These are phyloP conservation scores for Drosophila peninsularis DNA, from an alignment of 2,888 invertebrate genomes.

Conservation along the genomic window DNA sequence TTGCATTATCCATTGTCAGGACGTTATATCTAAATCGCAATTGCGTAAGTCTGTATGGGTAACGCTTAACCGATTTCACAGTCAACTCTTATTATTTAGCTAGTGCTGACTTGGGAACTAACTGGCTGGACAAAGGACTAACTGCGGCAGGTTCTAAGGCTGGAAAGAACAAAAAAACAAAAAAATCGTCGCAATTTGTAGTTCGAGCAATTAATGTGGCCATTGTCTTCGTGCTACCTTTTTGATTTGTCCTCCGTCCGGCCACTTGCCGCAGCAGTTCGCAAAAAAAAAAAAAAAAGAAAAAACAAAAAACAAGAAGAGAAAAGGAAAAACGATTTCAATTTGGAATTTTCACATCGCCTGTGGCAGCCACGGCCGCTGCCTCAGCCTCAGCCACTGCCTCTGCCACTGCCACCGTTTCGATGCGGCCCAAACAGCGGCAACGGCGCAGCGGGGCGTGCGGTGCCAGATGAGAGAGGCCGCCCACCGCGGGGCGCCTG, in stretches of 20 bases:
- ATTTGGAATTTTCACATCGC: slow-evolving; percentile 26
- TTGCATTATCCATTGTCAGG: too few relatives aligned
- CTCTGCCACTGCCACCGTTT: slow-evolving; percentile 49
- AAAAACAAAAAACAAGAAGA: not conserved
- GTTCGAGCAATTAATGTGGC: slow-evolving; percentile 61
- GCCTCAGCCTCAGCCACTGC: slow-evolving; percentile 11
- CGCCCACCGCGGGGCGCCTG: slow-evolving; percentile 72
- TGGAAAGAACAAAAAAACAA: slow-evolving; percentile 3
- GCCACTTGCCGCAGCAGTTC: slow-evolving; percentile 7
- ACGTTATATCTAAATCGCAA: not conserved
- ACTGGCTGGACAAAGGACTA: not conserved
- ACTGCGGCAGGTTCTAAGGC: slow-evolving; percentile 19
- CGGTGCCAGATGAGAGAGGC: slow-evolving; percentile 71
- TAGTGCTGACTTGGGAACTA: not conserved
- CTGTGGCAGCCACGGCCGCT: slow-evolving; percentile 11
- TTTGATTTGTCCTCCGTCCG: slow-evolving; percentile 23
- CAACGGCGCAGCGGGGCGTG: slow-evolving; percentile 62
- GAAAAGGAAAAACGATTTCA: slow-evolving; percentile 9
- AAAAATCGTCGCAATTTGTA: slow-evolving; percentile 47
- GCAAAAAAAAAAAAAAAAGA: not conserved
- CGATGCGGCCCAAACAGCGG: slow-evolving; percentile 26
- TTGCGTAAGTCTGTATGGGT: not conserved
- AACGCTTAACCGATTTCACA: not conserved
- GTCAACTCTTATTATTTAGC: not conserved
- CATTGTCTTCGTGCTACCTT: slow-evolving; percentile 49